Evolutionary conservation across 2,113 vertebrate genomes (phyloP).

Genomic region (Daboia siamensis): DNA sequence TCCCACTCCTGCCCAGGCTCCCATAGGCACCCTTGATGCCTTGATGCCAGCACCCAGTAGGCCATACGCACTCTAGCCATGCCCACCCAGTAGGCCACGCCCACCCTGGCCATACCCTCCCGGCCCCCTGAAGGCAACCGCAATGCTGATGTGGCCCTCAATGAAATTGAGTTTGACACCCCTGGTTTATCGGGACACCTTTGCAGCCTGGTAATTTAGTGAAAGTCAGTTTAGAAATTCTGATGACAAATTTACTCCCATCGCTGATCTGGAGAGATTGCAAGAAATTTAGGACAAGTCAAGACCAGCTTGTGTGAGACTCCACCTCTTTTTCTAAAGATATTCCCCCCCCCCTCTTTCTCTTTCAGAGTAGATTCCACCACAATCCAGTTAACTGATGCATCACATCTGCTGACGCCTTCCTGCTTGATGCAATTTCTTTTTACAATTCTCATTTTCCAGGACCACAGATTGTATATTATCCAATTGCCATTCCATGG

Average conservation of each 20-base stretch:
- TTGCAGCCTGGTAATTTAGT: neutral
- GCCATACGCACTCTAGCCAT: too few relatives aligned
- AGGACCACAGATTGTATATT: neutral
- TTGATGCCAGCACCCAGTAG: too few relatives aligned
- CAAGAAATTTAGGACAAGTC: neutral
- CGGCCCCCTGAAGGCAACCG: too few relatives aligned
- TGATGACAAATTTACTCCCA: neutral
- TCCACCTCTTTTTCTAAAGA: neutral
- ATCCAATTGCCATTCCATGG: neutral
- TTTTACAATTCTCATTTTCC: neutral
- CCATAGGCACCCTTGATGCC: too few relatives aligned
- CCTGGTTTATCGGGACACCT: neutral
- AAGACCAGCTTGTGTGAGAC: neutral
- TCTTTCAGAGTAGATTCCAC: neutral
- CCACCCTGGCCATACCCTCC: too few relatives aligned
- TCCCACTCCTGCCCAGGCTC: too few relatives aligned
- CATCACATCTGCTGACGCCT: neutral
- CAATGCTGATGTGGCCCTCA: too few relatives aligned
- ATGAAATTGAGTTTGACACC: too few relatives aligned
- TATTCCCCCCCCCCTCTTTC: neutral
- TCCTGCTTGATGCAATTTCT: neutral
- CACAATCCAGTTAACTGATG: too few relatives aligned
- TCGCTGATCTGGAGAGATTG: neutral
- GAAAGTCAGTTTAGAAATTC: neutral
- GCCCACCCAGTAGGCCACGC: too few relatives aligned